Base-by-base conservation (phyloP, 2,888 invertebrate genomes). In the Orthosia cruda region DNA sequence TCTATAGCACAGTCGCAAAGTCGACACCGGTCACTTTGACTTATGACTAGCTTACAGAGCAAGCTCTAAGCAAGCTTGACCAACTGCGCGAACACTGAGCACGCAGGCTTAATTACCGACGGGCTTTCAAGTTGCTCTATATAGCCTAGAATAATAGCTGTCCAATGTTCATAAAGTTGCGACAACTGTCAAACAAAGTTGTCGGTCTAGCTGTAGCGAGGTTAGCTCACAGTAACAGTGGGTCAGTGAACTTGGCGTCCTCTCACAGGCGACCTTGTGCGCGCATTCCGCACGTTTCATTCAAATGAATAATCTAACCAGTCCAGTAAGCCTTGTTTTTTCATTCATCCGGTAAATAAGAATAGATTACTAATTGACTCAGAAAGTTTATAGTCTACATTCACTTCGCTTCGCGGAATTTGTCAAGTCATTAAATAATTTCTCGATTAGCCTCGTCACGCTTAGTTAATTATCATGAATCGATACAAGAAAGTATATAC, bases 201-300 rank as follows among this genome's bases (percentile, higher is more conserved):
- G 18, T 54, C 57, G 47, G 23, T 4, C 1, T 20, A 45, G 40
- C 50, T 20, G n/a, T 11, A 26, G 74, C 57, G 40, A 13, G n/a
- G 52, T 13, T 40, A 23, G n/a, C 57, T 50, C 78, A 40, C 7
- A n/a, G 74, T 13, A 16, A 52, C 40, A 3, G 45, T 49, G 54
- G 75, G 77, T 62, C 82, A 45, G n/a, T 52, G 77, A 50, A n/a
- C 77, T 26, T 45, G 9, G 16, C 12, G 26, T 47, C 55, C 61
- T 57, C 76, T 52, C 82, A 13, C 55, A 18, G 52, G 23, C 67
- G 82, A 81, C 82, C 82, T 81, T 78, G 82, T 18, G 50, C 65
- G 61, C 66, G 66, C 77, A 81, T 81, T 78, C 77, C 76, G 15
- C 16, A 40, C 66, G 40, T 66, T 47, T 50, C 49, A 81, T 82